These are phyloP conservation scores for Paramuricea clavata DNA, from an alignment of 92 coral and sea anemone species.

Conservation along the genomic window DNA sequence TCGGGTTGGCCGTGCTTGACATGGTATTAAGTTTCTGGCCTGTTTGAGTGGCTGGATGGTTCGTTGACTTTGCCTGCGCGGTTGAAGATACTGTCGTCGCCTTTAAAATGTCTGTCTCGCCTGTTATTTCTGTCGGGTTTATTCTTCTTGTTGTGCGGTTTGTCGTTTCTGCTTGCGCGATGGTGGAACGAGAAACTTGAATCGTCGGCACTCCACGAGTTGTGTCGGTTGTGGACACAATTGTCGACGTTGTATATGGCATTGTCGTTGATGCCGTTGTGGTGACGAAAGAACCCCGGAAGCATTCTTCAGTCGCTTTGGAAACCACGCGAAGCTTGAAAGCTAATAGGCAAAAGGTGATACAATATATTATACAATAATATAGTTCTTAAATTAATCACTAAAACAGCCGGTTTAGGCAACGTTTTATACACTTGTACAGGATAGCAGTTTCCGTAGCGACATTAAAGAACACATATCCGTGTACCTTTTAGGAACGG, in stretches of 20 bases:
- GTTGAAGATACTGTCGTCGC: background rate
- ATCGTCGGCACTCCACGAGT: background rate
- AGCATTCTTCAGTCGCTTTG: background rate
- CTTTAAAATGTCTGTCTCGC: too few relatives aligned
- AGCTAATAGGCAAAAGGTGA: background rate
- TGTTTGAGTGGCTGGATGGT: background rate
- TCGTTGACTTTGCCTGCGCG: background rate
- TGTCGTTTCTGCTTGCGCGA: background rate
- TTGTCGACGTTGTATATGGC: background rate
- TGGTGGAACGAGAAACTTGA: background rate
- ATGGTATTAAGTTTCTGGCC: background rate
- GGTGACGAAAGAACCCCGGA: background rate
- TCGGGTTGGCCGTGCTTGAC: background rate
- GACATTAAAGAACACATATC: too few relatives aligned
- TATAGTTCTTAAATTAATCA: too few relatives aligned
- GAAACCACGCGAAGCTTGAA: conserved; percentile 37
- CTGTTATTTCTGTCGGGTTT: too few relatives aligned
- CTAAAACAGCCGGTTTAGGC: too few relatives aligned
- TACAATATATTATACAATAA: background rate
- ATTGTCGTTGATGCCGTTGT: background rate
- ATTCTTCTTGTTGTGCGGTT: too few relatives aligned
- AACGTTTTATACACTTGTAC: too few relatives aligned
- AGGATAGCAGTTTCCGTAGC: too few relatives aligned
- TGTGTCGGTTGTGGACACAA: background rate
- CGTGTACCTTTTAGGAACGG: too few relatives aligned